Base-by-base conservation (phyloP, 1,140 invertebrate species). In the Caenorhabditis latens region DNA sequence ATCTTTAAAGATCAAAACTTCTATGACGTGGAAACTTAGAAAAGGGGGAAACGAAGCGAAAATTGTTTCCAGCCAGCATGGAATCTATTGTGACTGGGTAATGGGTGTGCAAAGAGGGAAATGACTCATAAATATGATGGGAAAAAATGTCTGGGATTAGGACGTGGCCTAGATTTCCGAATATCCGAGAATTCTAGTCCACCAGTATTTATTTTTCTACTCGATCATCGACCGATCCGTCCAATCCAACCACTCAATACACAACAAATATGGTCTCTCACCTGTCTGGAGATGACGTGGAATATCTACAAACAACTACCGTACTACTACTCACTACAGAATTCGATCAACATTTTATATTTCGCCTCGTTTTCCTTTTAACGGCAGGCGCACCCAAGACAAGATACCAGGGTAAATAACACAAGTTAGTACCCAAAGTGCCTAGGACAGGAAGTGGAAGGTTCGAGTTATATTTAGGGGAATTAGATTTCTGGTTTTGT, bases 291-390 rank as follows among this genome's bases (percentile, higher is more conserved):
- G n/a, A 8, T 71, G 65, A 71, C 65, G 65, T 71, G 65, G 65
- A 40, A 71, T 24, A 9, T 42, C 32, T n/a, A 65, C 61, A 65
- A 61, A 9, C 9, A 42, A 65, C 61, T 65, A 65, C 65, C 65
- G 65, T 71, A 71, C 2, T 43, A 24, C 24, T 32, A 11, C 11
- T 8, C 16, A 32, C 21, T 19, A 53, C 50, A 71, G 8, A 71
- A 71, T 19, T 71, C 65, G 65, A 71, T 71, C 65, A 71, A 71
- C 65, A 71, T 43, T 63, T 63, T 63, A 32, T 43, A 32, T 65
- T 53, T 53, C 50, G 11, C 50, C 50, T 53, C 16, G 13, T 53
- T 53, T 53, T 65, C 32, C 61, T 40, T 65, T 65, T 65, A 65
- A 40, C 19, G 32, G 32, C 61, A 9, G 21, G 24, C 40, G 65